Evolutionary conservation across 2,888 invertebrate genomes (phyloP).

Genomic region (Leucozona laternaria): DNA sequence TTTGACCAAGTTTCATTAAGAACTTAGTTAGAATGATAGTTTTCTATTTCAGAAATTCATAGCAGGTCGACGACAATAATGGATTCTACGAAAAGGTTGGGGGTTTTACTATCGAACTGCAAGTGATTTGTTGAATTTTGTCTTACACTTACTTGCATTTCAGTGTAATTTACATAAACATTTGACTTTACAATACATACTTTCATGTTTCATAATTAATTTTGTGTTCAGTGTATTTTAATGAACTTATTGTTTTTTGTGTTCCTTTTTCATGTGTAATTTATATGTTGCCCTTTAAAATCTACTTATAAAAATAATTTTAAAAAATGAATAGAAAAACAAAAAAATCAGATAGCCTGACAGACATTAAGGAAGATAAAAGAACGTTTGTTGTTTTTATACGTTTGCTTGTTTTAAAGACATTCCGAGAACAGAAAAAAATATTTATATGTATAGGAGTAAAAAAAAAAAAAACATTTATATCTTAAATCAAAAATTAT

Average conservation of each 20-base stretch:
- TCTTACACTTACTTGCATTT: constrained; percentile 27
- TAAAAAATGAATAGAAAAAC: not conserved
- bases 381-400: constrained; percentile 1
- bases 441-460: constrained; percentile 40
- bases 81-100: not conserved
- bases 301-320: constrained; percentile 2
- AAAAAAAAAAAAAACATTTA: constrained; percentile 33
- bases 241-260: not conserved
- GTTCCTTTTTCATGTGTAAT: not conserved
- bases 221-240: not conserved
- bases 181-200: not conserved
- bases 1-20: no score
- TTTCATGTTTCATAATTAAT: not conserved
- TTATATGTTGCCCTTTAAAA: not conserved
- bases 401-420: constrained; percentile 37
- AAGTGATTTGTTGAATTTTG: constrained; percentile 8
- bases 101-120: not conserved
- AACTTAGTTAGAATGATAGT: no score
- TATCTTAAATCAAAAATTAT: constrained; percentile 59
- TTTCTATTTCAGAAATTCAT: not conserved
- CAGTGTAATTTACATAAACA: constrained; percentile 24
- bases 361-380: not conserved
- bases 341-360: not conserved
- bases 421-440: constrained; percentile 65
- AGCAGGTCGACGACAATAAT: not conserved